Conservation (phyloP, 1,140 invertebrate genomes). For the Drepana arcuata region DNA sequence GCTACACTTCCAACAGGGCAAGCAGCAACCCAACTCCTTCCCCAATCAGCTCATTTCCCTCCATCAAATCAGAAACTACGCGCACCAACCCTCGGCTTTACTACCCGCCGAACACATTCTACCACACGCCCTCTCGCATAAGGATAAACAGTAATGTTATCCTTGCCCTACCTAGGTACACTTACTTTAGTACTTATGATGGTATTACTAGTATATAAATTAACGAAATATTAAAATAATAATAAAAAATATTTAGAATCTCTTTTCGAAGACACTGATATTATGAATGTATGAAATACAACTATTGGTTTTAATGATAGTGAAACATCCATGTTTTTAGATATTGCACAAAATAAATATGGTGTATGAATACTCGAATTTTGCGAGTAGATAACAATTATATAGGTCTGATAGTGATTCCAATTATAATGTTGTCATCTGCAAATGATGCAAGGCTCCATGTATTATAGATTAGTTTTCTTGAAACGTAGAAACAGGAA, state of each 20-base stretch:
- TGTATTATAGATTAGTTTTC: slow-evolving; percentile 38
- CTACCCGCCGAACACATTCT: slow-evolving; percentile 68
- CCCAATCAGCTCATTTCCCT: slow-evolving; percentile 96
- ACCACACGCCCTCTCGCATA: slow-evolving; percentile 64
- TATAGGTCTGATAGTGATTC: slow-evolving; percentile 56
- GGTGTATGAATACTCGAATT: slow-evolving; percentile 61
- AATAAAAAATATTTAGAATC: slow-evolving; percentile 63
- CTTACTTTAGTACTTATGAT: slow-evolving; percentile 61
- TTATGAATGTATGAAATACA: slow-evolving; percentile 53
- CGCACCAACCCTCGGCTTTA: slow-evolving; percentile 85
- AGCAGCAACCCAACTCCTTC: slow-evolving; percentile 82
- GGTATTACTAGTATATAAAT: slow-evolving; percentile 68
- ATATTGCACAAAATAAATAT: slow-evolving; percentile 60
- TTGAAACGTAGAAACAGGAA: slow-evolving; percentile 25
- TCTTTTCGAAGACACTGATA: slow-evolving; percentile 58
- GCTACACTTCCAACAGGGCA: slow-evolving; percentile 83
- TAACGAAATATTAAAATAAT: slow-evolving; percentile 60
- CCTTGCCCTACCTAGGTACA: slow-evolving; percentile 42
- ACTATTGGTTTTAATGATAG: slow-evolving; percentile 47
- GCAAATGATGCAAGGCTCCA: slow-evolving; percentile 16
- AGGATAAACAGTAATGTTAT: slow-evolving; percentile 72
- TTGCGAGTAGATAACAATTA: slow-evolving; percentile 52
- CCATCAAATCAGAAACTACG: slow-evolving; percentile 97
- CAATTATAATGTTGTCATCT: slow-evolving; percentile 14
- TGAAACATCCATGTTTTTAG: slow-evolving; percentile 59